Conservation (phyloP, 2,888 invertebrate species). For the Platynereis dumerilii region DNA sequence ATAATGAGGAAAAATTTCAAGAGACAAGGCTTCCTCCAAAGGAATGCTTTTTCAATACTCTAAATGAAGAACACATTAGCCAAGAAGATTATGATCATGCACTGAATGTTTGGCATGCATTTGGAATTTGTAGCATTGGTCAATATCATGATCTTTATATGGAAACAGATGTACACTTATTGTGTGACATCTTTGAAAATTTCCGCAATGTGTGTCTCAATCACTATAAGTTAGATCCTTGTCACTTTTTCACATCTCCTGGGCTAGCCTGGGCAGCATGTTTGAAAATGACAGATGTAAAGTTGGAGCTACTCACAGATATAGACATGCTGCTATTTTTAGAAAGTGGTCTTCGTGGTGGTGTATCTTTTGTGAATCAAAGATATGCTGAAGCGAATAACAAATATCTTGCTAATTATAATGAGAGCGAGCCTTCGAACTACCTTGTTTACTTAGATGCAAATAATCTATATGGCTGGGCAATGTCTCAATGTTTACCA, state of each 20-base stretch:
- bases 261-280: no score
- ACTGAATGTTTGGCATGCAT: slow-evolving; percentile 35
- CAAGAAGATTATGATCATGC: neutral
- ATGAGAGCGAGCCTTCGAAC: no score
- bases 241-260: no score
- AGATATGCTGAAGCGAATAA: no score
- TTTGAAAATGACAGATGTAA: slow-evolving; percentile 40
- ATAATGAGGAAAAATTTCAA: no score
- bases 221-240: no score
- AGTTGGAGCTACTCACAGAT: slow-evolving; percentile 43
- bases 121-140: slow-evolving; percentile 6
- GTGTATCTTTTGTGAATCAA: neutral
- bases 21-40: neutral
- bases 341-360: slow-evolving; percentile 28
- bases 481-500: neutral
- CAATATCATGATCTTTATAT: slow-evolving; percentile 37
- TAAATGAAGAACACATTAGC: neutral
- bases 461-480: neutral
- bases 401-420: no score
- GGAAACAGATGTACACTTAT: neutral
- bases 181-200: neutral
- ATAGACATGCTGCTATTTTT: slow-evolving; percentile 43
- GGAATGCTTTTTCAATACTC: neutral
- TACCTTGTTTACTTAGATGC: no score
- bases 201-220: neutral